Percentiles rank a stretch among this genome's conserved stretches.
phyloP scores from a whole-genome alignment of 35 echinoderm and acorn worm genomes.

The Nesometra sesokonis region DNA sequence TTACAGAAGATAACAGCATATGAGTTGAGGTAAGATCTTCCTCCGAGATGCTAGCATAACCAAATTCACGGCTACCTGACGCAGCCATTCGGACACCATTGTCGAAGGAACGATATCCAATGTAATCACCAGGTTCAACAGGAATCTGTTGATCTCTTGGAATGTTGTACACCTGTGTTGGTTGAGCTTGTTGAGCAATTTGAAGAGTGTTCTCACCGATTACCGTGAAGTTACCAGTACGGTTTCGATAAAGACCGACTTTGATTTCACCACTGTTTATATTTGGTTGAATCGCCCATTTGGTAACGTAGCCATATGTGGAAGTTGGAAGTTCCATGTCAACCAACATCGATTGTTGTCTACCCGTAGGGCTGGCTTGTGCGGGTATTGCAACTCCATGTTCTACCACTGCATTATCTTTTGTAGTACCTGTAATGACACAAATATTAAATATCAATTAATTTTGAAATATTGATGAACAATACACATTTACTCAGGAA shows the following conservation, averaged over 20 bases:
- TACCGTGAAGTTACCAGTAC: background rate
- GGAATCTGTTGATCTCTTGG: background rate
- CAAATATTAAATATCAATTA: too few relatives aligned
- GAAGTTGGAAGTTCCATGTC: background rate
- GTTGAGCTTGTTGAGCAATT: background rate
- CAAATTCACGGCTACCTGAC: background rate
- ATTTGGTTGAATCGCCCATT: background rate
- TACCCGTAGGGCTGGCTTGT: too few relatives aligned
- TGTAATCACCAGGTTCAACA: background rate
- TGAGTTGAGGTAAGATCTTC: background rate
- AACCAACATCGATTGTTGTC: too few relatives aligned
- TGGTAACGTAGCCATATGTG: background rate
- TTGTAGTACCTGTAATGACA: too few relatives aligned
- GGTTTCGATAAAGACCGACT: background rate
- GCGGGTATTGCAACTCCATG: too few relatives aligned
- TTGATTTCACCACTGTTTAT: background rate
- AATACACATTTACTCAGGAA: too few relatives aligned
- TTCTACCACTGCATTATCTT: too few relatives aligned
- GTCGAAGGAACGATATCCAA: background rate
- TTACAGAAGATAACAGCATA: background rate
- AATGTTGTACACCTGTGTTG: background rate
- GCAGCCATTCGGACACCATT: background rate
- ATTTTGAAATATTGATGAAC: too few relatives aligned
- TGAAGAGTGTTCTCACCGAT: background rate
- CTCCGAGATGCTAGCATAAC: background rate